Conservation (phyloP, 2,888 invertebrate species). For the Drosophila atripex region DNA sequence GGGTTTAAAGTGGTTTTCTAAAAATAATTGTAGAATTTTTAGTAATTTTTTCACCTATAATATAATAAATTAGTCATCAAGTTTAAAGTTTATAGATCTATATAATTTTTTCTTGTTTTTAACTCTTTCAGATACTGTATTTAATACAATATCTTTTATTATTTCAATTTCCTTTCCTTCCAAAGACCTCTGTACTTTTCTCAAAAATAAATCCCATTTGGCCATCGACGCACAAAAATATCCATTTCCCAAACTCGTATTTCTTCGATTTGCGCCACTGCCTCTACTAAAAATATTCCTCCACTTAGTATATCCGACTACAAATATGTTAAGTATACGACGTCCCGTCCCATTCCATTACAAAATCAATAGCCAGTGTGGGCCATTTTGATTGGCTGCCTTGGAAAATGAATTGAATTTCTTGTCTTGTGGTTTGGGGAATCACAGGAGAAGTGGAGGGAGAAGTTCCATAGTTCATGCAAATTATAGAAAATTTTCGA, state of each 20-base stretch:
- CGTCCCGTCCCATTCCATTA: constrained; percentile 17
- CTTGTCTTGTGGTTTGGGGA: constrained; percentile 1
- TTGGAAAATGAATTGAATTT: constrained; percentile 30
- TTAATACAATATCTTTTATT: not conserved
- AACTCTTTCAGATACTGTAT: not conserved
- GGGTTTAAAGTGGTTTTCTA: constrained; percentile 1
- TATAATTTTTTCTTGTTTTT: not conserved
- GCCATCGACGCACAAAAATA: constrained; percentile 36
- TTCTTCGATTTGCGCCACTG: constrained; percentile 30
- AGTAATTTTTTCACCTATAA: no score
- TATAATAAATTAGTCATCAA: no score
- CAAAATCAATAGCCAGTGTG: constrained; percentile 16
- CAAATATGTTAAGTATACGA: not conserved
- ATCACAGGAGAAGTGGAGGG: not conserved
- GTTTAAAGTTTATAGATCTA: no score
- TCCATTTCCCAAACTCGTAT: constrained; percentile 23
- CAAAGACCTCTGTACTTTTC: constrained; percentile 9
- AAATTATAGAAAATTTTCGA: constrained; percentile 37
- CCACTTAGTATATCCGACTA: constrained; percentile 10
- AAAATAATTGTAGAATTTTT: constrained; percentile 19
- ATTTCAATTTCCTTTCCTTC: not conserved
- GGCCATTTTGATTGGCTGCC: constrained; percentile 20
- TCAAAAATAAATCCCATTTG: constrained; percentile 53
- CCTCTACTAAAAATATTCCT: constrained; percentile 11
- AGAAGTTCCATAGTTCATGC: constrained; percentile 3